A percentile compares a stretch with the other conserved stretches of the same genome.
Evolutionary conservation across 2,797 vertebrate genomes (phyloP).

Genomic region (Phylloscopus collybita): DNA sequence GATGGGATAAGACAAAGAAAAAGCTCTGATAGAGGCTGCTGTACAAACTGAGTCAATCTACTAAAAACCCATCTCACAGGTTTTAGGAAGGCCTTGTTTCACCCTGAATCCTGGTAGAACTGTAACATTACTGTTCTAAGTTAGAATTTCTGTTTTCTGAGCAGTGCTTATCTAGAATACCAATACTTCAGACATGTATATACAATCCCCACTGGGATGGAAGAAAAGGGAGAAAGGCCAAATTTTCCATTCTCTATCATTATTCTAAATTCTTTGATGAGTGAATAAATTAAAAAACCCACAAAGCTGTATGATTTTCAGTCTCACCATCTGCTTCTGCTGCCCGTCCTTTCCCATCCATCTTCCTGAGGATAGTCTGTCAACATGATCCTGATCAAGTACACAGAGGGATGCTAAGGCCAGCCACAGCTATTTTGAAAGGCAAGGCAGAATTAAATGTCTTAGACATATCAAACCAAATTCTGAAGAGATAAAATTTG

Average conservation of each 20-base stretch:
- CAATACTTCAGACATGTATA: neutral
- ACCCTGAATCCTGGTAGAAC: neutral
- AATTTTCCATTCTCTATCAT: neutral
- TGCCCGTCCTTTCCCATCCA: conserved; percentile 99
- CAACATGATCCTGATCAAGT: conserved; percentile 98
- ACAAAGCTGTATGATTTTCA: neutral
- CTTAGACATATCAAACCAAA: neutral
- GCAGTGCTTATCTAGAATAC: neutral
- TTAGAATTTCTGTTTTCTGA: neutral
- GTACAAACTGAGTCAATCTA: neutral
- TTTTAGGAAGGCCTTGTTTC: neutral
- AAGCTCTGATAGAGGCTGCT: neutral
- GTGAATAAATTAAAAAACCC: neutral
- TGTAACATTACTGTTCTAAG: neutral
- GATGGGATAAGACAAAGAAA: neutral
- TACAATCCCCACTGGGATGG: neutral
- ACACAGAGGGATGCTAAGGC: conserved; percentile 97
- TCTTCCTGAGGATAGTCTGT: conserved; percentile 95
- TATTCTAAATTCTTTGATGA: neutral
- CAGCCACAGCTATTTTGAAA: conserved; percentile 89
- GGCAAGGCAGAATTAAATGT: neutral
- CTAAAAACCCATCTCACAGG: neutral
- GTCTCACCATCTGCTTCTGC: conserved; percentile 97
- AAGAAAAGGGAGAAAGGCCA: neutral
- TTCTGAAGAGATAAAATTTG: neutral